Evolutionary conservation across 1,140 invertebrate genomes (phyloP), one percentile per base, ranked within the genome.

Genomic region (Hycleus cichorii): DNA sequence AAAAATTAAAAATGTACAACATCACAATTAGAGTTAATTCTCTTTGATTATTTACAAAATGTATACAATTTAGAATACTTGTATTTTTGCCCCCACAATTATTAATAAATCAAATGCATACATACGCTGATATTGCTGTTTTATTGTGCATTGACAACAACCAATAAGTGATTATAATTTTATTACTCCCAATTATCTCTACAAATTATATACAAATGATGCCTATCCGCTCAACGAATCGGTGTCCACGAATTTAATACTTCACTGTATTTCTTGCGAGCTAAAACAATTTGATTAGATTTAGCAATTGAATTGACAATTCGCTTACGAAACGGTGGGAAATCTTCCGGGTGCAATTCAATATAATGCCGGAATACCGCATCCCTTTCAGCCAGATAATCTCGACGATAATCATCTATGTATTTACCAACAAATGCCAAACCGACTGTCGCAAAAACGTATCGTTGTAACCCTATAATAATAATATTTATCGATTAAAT

Each of bases 281-380:
- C 86, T 88, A 75, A 58, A 78, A 80, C 59, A 71, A 76, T 60
- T 64, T 58, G 64, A 58, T 64, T 44, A 49, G 48, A 53, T 46
- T 38, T 55, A 52, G 38, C 12, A 39, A 39, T 27, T 8, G 11
- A 50, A 42, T 42, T 26, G 6, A 57, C 10, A 43, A 18, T 27
- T 46, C n/a, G 39, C 32, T 75, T 72, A 86, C 85, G 74, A 67
- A 80, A 83, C 5, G 69, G 67, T 54, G 80, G 78, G 65, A 88
- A 88, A 69, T 86, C 83, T 62, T 88, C 85, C 32, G 85, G 85
- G 72, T 89, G 85, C 44, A 79, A 74, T 63, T 79, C 77, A 59
- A 88, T 77, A 62, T 89, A 89, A 73, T 88, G 84, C 59, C 83
- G 76, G 2, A 80, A 69, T 4, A 82, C 74, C 2, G 84, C 83